A percentile compares a stretch with the other conserved stretches of the same genome.
phyloP scores from a whole-genome alignment of 1,140 invertebrate species.

The Palaemon carinicauda region DNA sequence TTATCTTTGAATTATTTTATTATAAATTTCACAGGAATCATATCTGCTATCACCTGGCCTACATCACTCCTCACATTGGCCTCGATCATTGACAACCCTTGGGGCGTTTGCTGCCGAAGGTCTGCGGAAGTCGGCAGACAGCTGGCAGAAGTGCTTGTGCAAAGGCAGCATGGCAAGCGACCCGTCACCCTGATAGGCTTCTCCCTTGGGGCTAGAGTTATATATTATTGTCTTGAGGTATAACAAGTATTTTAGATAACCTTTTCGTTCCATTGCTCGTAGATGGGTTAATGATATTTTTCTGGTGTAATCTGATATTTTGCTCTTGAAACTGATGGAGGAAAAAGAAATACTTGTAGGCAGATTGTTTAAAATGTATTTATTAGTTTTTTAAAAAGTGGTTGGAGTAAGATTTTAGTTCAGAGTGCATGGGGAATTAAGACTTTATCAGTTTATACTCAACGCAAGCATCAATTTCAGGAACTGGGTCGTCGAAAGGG shows the following conservation, averaged over 20 bases:
- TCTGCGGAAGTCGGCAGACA: slow-evolving; percentile 74
- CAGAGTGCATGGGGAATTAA: no score
- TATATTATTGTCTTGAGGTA: neutral
- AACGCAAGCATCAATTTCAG: slow-evolving; percentile 60
- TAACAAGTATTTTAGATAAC: no score
- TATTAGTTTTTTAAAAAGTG: no score
- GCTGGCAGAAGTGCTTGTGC: slow-evolving; percentile 74
- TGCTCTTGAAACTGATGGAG: no score
- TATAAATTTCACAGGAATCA: slow-evolving; percentile 68
- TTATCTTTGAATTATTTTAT: neutral
- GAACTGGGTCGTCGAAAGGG: slow-evolving; percentile 69
- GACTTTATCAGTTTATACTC: no score
- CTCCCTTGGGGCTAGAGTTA: slow-evolving; percentile 77
- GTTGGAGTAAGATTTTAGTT: no score
- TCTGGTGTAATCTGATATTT: no score
- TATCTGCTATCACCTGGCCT: slow-evolving; percentile 78
- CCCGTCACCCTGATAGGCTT: slow-evolving; percentile 79
- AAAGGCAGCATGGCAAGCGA: slow-evolving; percentile 74
- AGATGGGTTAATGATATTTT: no score
- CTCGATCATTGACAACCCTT: slow-evolving; percentile 78
- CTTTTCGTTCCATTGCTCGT: no score
- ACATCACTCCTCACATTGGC: slow-evolving; percentile 72
- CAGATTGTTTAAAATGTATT: no score
- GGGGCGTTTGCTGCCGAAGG: slow-evolving; percentile 76
- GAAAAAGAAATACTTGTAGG: no score